A percentile compares a stretch with the other conserved stretches of the same genome.
Conservation (phyloP, 2,888 invertebrate genomes). For the Eristalis pertinax region DNA sequence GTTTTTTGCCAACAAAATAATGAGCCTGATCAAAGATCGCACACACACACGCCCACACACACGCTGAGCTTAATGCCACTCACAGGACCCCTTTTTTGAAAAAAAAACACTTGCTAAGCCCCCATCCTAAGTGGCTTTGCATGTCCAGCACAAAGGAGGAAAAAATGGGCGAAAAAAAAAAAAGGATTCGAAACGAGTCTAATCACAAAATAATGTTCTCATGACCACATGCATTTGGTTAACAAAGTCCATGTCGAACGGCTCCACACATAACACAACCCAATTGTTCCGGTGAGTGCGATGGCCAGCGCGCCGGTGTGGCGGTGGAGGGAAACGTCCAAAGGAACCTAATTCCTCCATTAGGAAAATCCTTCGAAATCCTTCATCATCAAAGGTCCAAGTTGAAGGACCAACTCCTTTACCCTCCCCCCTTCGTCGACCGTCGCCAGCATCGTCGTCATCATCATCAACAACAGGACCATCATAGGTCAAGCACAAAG, state of each 20-base stretch:
- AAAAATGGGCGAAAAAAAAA: background rate
- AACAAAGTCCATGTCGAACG: conserved; percentile 29
- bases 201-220: conserved; percentile 56
- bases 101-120: background rate
- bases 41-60: background rate
- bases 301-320: background rate
- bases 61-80: background rate
- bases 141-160: conserved; percentile 25
- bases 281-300: conserved; percentile 35
- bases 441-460: background rate
- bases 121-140: conserved; percentile 53
- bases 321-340: background rate
- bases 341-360: conserved; percentile 55
- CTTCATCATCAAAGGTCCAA: conserved; percentile 54
- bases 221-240: conserved; percentile 39
- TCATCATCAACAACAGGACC: background rate
- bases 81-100: background rate
- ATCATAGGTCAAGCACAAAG: conserved; percentile 44
- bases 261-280: conserved; percentile 1
- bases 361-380: conserved; percentile 58
- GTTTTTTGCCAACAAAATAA: background rate
- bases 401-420: background rate
- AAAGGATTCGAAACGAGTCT: conserved; percentile 28
- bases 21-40: background rate
- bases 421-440: background rate